Conservation (phyloP, 2,797 vertebrate species). For the Setipinna tenuifilis region DNA sequence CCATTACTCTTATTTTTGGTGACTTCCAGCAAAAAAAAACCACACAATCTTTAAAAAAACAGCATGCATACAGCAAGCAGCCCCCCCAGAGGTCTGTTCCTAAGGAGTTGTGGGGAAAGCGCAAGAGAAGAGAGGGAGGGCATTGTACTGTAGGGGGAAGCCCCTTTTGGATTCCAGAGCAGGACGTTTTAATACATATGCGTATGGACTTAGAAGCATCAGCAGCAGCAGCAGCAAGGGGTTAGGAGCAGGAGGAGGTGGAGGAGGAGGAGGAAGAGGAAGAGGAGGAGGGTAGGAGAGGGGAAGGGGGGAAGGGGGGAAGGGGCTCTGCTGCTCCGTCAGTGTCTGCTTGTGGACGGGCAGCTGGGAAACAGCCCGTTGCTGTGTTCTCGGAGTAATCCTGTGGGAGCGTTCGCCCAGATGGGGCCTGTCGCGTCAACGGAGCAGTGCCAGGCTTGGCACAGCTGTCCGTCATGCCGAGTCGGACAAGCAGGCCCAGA, state of each 20-base stretch:
- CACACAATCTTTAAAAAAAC: slow-evolving; percentile 55
- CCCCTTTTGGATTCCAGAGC: slow-evolving; percentile 66
- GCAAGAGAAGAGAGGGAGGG: slow-evolving; percentile 50
- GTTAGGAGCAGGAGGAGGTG: slow-evolving; percentile 51
- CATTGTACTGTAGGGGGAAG: slow-evolving; percentile 68
- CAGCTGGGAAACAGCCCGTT: slow-evolving; percentile 78
- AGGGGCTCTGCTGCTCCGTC: slow-evolving; percentile 50
- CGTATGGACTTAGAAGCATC: background rate
- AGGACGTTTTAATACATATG: slow-evolving; percentile 28
- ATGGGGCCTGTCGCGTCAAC: slow-evolving; percentile 55
- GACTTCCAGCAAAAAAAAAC: slow-evolving; percentile 43
- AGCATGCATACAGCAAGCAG: slow-evolving; percentile 10
- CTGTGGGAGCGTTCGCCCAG: slow-evolving; percentile 68
- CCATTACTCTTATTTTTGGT: slow-evolving; percentile 59
- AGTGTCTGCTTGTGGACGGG: slow-evolving; percentile 69
- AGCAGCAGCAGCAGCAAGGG: background rate
- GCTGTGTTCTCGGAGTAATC: slow-evolving; percentile 71
- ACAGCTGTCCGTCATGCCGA: slow-evolving; percentile 27
- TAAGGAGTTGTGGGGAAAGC: slow-evolving; percentile 48
- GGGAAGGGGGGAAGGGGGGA: slow-evolving; percentile 21
- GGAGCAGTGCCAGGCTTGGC: slow-evolving; percentile 57
- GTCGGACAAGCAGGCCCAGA: background rate
- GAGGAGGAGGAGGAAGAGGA: slow-evolving; percentile 30
- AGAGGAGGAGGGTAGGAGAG: slow-evolving; percentile 48
- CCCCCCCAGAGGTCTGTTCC: slow-evolving; percentile 23